A percentile compares a stretch with the other conserved stretches of the same genome.
phyloP scores from a whole-genome alignment of 2,888 invertebrate genomes.

The Hemaris fuciformis region DNA sequence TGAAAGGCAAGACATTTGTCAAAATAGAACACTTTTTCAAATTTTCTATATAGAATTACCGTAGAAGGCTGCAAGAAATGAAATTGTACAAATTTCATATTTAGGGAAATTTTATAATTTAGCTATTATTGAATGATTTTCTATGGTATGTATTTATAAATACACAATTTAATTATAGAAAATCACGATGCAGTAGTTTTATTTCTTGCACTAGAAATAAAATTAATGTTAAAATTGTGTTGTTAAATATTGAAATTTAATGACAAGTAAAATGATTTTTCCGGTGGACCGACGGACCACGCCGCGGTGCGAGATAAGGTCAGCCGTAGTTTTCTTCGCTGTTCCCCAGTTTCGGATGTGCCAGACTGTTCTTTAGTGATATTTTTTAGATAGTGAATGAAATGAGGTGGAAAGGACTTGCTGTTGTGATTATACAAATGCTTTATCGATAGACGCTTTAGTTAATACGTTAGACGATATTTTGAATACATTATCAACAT shows the following conservation, averaged over 20 bases:
- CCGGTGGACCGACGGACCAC: constrained; percentile 56
- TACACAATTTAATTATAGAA: neutral
- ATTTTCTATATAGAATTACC: neutral
- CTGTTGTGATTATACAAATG: constrained; percentile 79
- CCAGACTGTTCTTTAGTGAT: constrained; percentile 76
- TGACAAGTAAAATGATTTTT: constrained; percentile 60
- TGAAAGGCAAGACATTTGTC: neutral
- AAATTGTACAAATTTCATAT: neutral
- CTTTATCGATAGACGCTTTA: constrained; percentile 79
- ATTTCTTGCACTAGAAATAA: neutral
- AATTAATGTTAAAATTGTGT: neutral
- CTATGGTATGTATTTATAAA: neutral
- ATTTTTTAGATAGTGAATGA: constrained; percentile 75
- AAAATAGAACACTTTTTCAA: neutral
- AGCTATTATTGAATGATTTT: neutral
- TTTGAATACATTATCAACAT: constrained; percentile 71
- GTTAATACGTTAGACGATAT: constrained; percentile 71
- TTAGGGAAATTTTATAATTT: neutral
- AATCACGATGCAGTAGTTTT: neutral
- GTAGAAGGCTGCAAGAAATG: neutral
- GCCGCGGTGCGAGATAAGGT: constrained; percentile 69
- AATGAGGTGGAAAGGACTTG: constrained; percentile 66
- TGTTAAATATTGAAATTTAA: neutral
- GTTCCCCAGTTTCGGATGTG: constrained; percentile 80
- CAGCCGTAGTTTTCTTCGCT: constrained; percentile 77